phyloP scores from a whole-genome alignment of 2,113 vertebrate species.

The Piaya cayana region DNA sequence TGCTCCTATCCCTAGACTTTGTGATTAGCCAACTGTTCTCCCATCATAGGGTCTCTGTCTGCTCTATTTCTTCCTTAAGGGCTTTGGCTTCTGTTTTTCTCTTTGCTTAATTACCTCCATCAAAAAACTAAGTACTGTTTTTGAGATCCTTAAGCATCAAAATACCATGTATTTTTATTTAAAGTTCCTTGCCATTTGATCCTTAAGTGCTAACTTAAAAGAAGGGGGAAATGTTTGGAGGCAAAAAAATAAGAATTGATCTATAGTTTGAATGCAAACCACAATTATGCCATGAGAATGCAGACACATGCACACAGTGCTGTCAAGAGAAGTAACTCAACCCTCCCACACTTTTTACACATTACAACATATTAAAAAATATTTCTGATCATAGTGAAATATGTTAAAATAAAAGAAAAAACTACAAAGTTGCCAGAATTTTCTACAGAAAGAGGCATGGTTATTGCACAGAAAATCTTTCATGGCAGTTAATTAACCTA shows the following conservation, averaged over 20 bases:
- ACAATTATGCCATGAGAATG: conserved; percentile 55
- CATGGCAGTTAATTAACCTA: not conserved
- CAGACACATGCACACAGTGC: conserved; percentile 52
- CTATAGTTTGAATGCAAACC: conserved; percentile 64
- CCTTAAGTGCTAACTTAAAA: not conserved
- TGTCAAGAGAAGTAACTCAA: conserved; percentile 56
- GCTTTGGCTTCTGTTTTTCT: conserved; percentile 20
- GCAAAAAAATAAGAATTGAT: conserved; percentile 30
- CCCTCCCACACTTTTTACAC: conserved; percentile 59
- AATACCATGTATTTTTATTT: not conserved
- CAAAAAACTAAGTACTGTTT: not conserved
- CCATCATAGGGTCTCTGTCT: not conserved
- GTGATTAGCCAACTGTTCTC: not conserved
- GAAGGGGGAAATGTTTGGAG: conserved; percentile 12
- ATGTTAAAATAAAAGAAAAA: not conserved
- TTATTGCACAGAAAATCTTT: not conserved
- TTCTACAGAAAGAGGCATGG: not conserved
- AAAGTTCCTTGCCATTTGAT: conserved; percentile 4
- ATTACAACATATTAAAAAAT: conserved; percentile 56
- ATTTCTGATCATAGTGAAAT: conserved; percentile 40
- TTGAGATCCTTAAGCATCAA: conserved; percentile 8
- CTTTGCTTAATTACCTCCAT: conserved; percentile 34
- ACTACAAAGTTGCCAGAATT: not conserved
- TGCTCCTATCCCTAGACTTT: not conserved
- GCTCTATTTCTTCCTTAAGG: not conserved